Evolutionary conservation across 2,113 vertebrate species (phyloP).

Genomic region (Rhea americana): DNA sequence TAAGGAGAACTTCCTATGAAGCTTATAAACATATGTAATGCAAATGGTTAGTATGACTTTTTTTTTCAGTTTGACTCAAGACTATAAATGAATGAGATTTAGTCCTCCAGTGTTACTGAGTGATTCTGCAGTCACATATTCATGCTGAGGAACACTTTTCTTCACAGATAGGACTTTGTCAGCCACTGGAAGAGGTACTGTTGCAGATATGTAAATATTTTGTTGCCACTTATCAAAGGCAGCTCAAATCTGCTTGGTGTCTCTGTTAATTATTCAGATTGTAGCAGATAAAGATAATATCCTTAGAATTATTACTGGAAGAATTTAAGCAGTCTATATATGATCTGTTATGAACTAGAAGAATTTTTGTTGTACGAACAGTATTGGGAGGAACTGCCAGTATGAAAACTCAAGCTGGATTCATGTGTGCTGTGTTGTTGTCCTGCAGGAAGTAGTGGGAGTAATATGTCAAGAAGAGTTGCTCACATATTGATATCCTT

Average conservation of each 20-base stretch:
- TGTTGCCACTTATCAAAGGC: not conserved
- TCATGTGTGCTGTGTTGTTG: not conserved
- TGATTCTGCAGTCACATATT: not conserved
- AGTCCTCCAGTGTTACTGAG: not conserved
- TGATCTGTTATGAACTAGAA: not conserved
- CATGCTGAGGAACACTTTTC: not conserved
- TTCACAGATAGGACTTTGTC: not conserved
- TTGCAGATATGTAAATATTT: not conserved
- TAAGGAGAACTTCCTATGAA: not conserved
- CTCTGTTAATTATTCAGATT: conserved; percentile 14
- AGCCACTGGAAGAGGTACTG: not conserved
- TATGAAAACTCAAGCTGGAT: conserved; percentile 27
- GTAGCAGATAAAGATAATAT: not conserved
- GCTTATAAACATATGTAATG: not conserved
- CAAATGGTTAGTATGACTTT: not conserved
- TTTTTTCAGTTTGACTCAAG: not conserved
- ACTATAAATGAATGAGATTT: not conserved
- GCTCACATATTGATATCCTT: conserved; percentile 29
- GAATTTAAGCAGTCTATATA: not conserved
- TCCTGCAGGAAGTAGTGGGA: conserved; percentile 3
- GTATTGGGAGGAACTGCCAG: not conserved
- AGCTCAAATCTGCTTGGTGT: not conserved
- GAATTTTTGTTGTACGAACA: not conserved
- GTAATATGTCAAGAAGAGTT: conserved; percentile 12
- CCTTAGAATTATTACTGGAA: conserved; percentile 12